A percentile compares a stretch with the other conserved stretches of the same genome.
These are phyloP conservation scores for Dynastes maya DNA, from an alignment of 2,888 invertebrate species.

Conservation along the genomic window DNA sequence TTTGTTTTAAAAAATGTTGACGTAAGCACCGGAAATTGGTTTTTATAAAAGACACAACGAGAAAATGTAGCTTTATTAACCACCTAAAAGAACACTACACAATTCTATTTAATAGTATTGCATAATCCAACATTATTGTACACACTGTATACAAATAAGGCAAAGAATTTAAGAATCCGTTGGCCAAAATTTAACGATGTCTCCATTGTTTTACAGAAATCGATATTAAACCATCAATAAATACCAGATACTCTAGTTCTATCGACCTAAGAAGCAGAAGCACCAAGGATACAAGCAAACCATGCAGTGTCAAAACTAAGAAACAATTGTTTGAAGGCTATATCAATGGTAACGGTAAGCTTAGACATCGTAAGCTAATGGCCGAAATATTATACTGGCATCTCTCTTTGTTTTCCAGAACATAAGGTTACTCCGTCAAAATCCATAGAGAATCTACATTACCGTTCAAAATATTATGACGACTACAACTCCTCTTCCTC, in stretches of 20 bases:
- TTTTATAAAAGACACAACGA: no score
- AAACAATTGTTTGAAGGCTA: slow-evolving; percentile 22
- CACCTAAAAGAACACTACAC: no score
- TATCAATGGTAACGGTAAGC: background rate
- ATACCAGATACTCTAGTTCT: background rate
- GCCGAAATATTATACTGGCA: background rate
- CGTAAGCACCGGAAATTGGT: no score
- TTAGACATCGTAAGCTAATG: background rate
- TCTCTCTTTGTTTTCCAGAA: background rate
- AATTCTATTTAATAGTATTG: no score
- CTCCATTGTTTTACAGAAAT: background rate
- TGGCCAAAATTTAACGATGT: background rate
- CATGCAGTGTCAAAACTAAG: background rate
- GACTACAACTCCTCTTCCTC: background rate
- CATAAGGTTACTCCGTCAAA: background rate
- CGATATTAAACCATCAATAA: background rate
- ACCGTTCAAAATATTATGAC: background rate
- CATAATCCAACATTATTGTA: no score
- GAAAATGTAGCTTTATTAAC: no score
- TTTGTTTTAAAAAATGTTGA: no score
- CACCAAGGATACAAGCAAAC: no score
- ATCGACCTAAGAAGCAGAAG: background rate
- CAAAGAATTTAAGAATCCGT: no score
- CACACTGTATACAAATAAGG: no score
- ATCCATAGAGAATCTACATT: background rate